phyloP scores from a whole-genome alignment of 1,140 invertebrate genomes.

The Whitmania pigra region DNA sequence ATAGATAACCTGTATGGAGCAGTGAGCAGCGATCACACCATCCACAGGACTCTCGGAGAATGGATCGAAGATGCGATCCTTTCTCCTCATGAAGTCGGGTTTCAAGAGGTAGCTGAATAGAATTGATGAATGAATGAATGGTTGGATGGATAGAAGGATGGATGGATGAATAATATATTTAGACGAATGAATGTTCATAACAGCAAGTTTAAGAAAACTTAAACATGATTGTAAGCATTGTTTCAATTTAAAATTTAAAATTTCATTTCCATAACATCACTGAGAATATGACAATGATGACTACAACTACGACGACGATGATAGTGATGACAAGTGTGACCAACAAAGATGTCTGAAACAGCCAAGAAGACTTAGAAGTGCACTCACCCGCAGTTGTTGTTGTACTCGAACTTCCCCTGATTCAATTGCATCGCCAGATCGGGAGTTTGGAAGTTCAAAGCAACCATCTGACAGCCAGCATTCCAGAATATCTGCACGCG shows the following conservation, averaged over 20 bases:
- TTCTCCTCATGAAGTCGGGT: slow-evolving; percentile 94
- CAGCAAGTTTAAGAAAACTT: too few species aligned
- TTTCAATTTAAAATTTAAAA: too few species aligned
- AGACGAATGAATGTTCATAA: background rate
- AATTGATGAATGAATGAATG: slow-evolving; percentile 39
- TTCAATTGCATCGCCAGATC: slow-evolving; percentile 99
- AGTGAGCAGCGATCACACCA: slow-evolving; percentile 96
- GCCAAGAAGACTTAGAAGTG: too few species aligned
- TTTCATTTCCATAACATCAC: too few species aligned
- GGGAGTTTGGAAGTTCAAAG: slow-evolving; percentile 98
- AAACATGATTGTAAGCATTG: too few species aligned
- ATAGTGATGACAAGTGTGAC: too few species aligned
- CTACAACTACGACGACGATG: too few species aligned
- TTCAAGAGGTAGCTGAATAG: slow-evolving; percentile 77
- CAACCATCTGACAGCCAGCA: slow-evolving; percentile 98
- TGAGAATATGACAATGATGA: too few species aligned
- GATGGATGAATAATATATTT: background rate
- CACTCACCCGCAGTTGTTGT: slow-evolving; percentile 77
- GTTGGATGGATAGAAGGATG: background rate
- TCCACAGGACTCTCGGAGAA: slow-evolving; percentile 98
- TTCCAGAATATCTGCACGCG: slow-evolving; percentile 78
- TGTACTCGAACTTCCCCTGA: slow-evolving; percentile 99
- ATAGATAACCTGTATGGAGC: slow-evolving; percentile 70
- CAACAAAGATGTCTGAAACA: too few species aligned
- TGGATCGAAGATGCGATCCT: slow-evolving; percentile 91